These are phyloP conservation scores for Percopsis transmontana DNA, from an alignment of 2,113 vertebrate species.

Conservation along the genomic window DNA sequence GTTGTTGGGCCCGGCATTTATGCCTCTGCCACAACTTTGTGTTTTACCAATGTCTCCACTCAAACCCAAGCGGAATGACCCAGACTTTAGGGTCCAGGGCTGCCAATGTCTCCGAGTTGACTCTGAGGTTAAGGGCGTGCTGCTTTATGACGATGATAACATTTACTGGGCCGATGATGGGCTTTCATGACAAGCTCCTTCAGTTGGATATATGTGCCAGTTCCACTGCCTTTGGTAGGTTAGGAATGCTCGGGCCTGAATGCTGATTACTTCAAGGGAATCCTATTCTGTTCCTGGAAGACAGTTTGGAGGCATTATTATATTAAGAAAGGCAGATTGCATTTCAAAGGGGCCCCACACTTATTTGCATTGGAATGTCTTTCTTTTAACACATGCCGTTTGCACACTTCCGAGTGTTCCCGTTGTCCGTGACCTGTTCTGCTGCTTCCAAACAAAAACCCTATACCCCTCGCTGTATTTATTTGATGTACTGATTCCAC, in stretches of 20 bases:
- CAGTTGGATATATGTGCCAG: conserved; percentile 21
- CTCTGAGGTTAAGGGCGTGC: conserved; percentile 21
- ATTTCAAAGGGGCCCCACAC: conserved; percentile 55
- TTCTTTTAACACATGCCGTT: conserved; percentile 53
- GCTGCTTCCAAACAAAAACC: conserved; percentile 67
- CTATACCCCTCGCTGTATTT: conserved; percentile 64
- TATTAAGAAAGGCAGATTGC: conserved; percentile 50
- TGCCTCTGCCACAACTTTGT: conserved; percentile 47
- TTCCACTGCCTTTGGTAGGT: conserved; percentile 51
- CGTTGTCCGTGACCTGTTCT: conserved; percentile 68
- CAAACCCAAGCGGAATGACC: conserved; percentile 47
- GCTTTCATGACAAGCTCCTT: conserved; percentile 19
- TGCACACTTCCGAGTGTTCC: conserved; percentile 53
- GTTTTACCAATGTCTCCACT: conserved; percentile 63
- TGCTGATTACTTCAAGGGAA: conserved; percentile 50
- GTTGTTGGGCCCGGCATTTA: conserved; percentile 44
- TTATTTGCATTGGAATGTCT: conserved; percentile 62
- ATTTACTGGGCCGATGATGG: conserved; percentile 34
- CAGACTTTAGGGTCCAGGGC: conserved; percentile 41
- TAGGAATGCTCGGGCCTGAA: conserved; percentile 48
- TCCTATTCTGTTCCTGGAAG: conserved; percentile 38
- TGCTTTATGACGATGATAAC: conserved; percentile 45
- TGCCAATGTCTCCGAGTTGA: conserved; percentile 27
- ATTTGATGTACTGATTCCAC: conserved; percentile 77
- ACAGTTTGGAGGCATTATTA: conserved; percentile 45